Base-by-base conservation (phyloP, 2,113 vertebrate genomes). In the Chlamydotis undulata region DNA sequence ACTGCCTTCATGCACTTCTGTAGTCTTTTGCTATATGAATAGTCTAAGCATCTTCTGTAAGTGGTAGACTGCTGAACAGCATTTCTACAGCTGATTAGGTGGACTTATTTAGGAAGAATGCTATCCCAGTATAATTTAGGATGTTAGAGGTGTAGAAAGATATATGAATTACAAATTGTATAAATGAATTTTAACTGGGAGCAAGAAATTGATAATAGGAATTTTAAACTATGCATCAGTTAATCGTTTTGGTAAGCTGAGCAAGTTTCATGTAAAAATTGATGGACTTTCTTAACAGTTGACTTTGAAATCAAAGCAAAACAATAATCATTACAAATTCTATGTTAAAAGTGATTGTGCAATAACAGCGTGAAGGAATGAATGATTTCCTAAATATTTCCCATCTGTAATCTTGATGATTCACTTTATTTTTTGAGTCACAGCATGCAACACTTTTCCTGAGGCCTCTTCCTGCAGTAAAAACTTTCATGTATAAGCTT, bases 401-500 rank as follows among this genome's bases (percentile, higher is more conserved):
- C 23, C 22, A 39, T 73, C 29, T 84, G 35, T 87, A 80, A 79
- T 59, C 49, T 76, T 63, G 56, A 83, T 85, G 67, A 80, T 86
- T 85, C 49, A 76, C 19, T 83, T 79, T 65, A 29, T 61, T 94
- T 97, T 91, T 81, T 77, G 41, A 86, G 55, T 57, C 79, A 88
- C 26, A 83, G 29, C 18, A 45, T 67, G 45, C 15, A 70, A 57
- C 6, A 18, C 7, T 78, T 91, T 83, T 74, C 35, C 70, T 87
- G 31, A 83, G 28, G 24, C 41, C 43, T 83, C 57, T 75, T 91
- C 90, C 61, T 83, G 19, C 70, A 89, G 41, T 93, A 60, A 97
- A 90, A 96, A 64, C n/a, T 47, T 92, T 93, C 7, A 50, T 19
- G 14, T 55, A 16, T 82, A 94, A 76, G 41, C 31, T 80, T 49